Base-by-base conservation (phyloP, 92 coral and sea anemone species). In the Chrysogorgia sp. region DNA sequence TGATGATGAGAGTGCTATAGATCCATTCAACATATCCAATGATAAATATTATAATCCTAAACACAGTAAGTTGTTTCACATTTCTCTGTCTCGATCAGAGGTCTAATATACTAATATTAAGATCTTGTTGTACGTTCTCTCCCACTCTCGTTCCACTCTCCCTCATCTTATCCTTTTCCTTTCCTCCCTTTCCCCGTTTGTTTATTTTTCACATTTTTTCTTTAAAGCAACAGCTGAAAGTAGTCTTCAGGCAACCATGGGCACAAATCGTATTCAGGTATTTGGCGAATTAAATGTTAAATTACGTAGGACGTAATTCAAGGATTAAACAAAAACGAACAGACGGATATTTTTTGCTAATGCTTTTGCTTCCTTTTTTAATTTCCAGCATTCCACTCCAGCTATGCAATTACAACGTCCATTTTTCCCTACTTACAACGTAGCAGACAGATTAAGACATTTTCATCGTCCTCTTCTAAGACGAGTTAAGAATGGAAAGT, bases 231-330 rank as follows among this genome's bases (percentile, higher is more conserved):
- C 88, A 57, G 93, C 91, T 47, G 96, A 93, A 75, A 88, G 96
- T 70, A 90, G 96, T 75, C 83, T 93, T 22, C 96, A 93, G 76
- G 96, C 96, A 24, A 81, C 84, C 33, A 90, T 92, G 90, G 97
- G 97, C 45, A 90, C 97, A 52, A 93, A 93, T 58, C 97, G 89
- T 79, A 96, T 93, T 21, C 97, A 93, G 91, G 97, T 93, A 75
- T 17, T 47, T 6, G n/a, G 15, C n/a, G 53, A 47, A 47, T n/a
- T 47, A 15, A 15, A 47, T 47, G 12, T 37, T 37, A 37, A 37
- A 37, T 37, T 37, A 37, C 12, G n/a, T n/a, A n/a, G n/a, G 10
- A 43, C 14, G 10, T 7, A 45, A 63, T 7, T 26, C 20, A 32
- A 32, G 60, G 1, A 28, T 10, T 2, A n/a, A 32, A 19, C 12